A percentile compares a stretch with the other conserved stretches of the same genome.
Conservation (phyloP, 2,797 vertebrate genomes). For the Poecile montanus region DNA sequence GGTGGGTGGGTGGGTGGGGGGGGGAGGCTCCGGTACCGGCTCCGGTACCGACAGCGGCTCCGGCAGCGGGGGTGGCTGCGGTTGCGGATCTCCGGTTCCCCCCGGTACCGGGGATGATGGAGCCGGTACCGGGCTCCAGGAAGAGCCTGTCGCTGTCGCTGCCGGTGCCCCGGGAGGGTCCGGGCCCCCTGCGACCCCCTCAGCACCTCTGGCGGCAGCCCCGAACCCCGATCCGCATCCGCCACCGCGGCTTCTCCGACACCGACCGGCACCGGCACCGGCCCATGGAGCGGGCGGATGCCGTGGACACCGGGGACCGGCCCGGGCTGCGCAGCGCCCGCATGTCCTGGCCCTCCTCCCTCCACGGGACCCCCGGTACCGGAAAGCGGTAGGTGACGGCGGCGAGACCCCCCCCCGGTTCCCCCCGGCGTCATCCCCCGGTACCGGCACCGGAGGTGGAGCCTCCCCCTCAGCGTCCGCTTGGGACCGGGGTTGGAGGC, state of each 20-base stretch:
- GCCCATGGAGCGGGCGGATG: constrained; percentile 92
- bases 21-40: background rate
- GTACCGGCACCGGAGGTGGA: background rate
- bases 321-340: constrained; percentile 91
- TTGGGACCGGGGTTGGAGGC: too few relatives aligned
- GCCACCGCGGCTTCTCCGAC: constrained; percentile 95
- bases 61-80: background rate
- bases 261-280: constrained; percentile 87
- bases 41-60: background rate
- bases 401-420: background rate
- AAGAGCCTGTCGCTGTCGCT: constrained; percentile 92
- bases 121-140: constrained; percentile 85
- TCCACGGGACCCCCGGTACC: constrained; percentile 87
- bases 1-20: too few relatives aligned
- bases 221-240: constrained; percentile 93
- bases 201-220: constrained; percentile 97
- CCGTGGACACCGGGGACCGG: constrained; percentile 91
- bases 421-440: background rate
- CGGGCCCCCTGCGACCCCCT: constrained; percentile 89
- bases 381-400: constrained; percentile 85
- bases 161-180: constrained; percentile 89
- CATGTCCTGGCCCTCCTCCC: constrained; percentile 96
- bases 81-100: background rate
- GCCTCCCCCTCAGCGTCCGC: background rate
- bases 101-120: constrained; percentile 80